phyloP scores from a whole-genome alignment of 2,113 vertebrate genomes.

The Pterocles gutturalis region DNA sequence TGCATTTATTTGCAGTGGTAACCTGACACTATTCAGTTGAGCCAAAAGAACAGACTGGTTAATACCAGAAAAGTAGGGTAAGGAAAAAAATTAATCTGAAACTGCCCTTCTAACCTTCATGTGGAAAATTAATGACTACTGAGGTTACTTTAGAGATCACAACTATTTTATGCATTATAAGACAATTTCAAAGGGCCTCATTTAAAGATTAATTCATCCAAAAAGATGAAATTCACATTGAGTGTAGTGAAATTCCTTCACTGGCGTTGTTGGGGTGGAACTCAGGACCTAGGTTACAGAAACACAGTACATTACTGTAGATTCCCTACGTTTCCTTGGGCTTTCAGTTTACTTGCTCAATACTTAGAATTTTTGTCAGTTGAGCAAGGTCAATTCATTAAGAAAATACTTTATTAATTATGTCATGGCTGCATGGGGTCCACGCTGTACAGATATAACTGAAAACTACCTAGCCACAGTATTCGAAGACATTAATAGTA shows the following conservation, averaged over 20 bases:
- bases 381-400: not conserved
- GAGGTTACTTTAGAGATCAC: not conserved
- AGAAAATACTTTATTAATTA: not conserved
- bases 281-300: not conserved
- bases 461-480: not conserved
- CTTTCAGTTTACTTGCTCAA: not conserved
- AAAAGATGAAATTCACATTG: not conserved
- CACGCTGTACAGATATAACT: not conserved
- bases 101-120: not conserved
- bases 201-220: not conserved
- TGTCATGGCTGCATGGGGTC: not conserved
- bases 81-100: not conserved
- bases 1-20: not conserved
- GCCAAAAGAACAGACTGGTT: slow-evolving; percentile 8
- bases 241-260: not conserved
- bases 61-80: not conserved
- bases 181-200: not conserved
- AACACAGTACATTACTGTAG: not conserved
- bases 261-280: not conserved
- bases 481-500: not conserved
- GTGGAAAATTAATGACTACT: not conserved
- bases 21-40: not conserved
- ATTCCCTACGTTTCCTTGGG: not conserved
- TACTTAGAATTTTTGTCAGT: not conserved
- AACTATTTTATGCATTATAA: not conserved